A percentile compares a stretch with the other conserved stretches of the same genome.
Conservation (phyloP, 2,888 invertebrate genomes). For the Labia minor region DNA sequence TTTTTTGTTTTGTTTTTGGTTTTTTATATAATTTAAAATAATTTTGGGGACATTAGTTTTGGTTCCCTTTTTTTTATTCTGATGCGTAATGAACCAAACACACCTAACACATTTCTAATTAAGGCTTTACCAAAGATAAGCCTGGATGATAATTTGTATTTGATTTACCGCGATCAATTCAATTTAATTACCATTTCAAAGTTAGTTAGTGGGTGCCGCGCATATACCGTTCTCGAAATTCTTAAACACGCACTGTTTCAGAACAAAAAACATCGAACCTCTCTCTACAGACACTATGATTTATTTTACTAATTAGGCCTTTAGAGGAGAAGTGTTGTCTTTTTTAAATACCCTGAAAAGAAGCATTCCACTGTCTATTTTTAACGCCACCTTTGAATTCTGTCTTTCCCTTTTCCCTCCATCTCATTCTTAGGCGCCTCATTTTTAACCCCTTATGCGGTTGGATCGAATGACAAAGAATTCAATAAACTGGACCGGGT, state of each 20-base stretch:
- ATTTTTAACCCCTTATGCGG: slow-evolving; percentile 3
- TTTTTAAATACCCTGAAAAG: slow-evolving; percentile 2
- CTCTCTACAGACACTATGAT: background rate
- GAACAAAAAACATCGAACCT: background rate
- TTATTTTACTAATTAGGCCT: slow-evolving; percentile 13
- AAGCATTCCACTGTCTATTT: slow-evolving; percentile 3
- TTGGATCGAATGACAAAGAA: slow-evolving; percentile 7
- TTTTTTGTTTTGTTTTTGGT: too few species aligned
- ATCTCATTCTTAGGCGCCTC: background rate
- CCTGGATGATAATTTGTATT: background rate
- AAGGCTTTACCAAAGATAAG: background rate
- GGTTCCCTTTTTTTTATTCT: too few species aligned
- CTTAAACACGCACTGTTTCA: background rate
- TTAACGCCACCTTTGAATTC: slow-evolving; percentile 13
- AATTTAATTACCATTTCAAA: slow-evolving; percentile 13
- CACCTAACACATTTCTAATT: background rate
- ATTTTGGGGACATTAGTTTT: too few species aligned
- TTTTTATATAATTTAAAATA: too few species aligned
- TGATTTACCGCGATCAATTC: slow-evolving; percentile 3
- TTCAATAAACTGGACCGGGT: background rate
- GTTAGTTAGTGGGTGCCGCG: background rate
- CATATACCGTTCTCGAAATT: background rate
- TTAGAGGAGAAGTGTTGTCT: slow-evolving; percentile 13
- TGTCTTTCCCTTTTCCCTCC: background rate
- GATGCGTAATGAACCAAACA: background rate